Percentiles rank a stretch among this genome's conserved stretches.
These are phyloP conservation scores for Heliconius hewitsoni DNA, from an alignment of 1,140 invertebrate genomes.

Conservation along the genomic window DNA sequence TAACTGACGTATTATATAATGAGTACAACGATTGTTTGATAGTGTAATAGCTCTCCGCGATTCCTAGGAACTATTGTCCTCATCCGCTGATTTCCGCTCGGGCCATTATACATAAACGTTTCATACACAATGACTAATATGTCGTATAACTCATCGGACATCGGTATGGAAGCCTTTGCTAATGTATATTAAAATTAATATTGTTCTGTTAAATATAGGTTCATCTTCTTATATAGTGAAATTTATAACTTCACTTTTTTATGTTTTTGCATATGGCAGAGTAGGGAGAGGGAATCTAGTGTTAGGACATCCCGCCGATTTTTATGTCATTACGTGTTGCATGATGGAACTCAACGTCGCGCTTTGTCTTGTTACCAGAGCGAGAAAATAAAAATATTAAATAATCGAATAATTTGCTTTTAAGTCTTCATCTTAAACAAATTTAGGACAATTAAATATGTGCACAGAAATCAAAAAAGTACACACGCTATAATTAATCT, in stretches of 20 bases:
- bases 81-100: neutral
- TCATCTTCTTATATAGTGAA: no score
- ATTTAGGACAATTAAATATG: neutral
- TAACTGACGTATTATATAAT: no score
- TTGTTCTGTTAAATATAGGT: no score
- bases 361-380: no score
- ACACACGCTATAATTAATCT: neutral
- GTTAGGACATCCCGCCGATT: no score
- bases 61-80: neutral
- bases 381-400: neutral
- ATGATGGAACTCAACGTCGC: no score
- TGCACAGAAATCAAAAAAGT: neutral
- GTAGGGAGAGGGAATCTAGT: no score
- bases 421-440: neutral
- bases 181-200: no score
- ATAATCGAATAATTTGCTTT: neutral
- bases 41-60: constrained; percentile 1
- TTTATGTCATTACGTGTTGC: no score
- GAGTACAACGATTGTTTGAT: neutral
- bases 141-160: neutral
- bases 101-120: neutral
- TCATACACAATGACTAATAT: neutral
- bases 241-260: no score
- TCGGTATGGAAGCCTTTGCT: neutral
- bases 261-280: no score